Base-by-base conservation (phyloP, 2,113 vertebrate species). In the Stegastes partitus region DNA sequence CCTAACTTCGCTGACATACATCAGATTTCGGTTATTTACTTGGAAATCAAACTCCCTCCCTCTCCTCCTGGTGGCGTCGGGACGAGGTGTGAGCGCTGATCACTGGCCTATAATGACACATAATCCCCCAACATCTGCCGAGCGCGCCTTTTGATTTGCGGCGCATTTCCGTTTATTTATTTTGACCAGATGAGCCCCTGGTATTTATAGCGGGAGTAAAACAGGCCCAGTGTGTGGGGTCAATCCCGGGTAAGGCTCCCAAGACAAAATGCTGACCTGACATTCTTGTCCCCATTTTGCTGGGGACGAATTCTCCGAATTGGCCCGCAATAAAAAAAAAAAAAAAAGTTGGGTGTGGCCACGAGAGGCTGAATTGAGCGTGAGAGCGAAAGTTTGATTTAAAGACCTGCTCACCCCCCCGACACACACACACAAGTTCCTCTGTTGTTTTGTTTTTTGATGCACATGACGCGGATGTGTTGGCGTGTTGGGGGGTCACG, bases 151-250 rank as follows among this genome's bases (percentile, higher is more conserved):
- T 79, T 87, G 89, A 89, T 90, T 91, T 90, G 89, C 23, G 88
- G 83, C 72, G 44, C 69, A 77, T 85, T 81, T 82, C 56, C 67
- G 88, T 92, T 91, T 92, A 93, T 91, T 93, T 94, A 92, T 94
- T 92, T 93, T 92, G 87, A 79, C 87, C 92, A 92, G 92, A 93
- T 93, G 93, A 94, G 89, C 84, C 86, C 73, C 55, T 89, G 92
- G 92, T 93, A 93, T 95, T 95, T 94, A 94, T 87, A 91, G 88
- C 87, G 15, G 87, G 91, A 89, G 91, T 93, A 86, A 91, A 90
- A 82, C n/a, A n/a, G n/a, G 66, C 90, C 77, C 87, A 76, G 87
- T 64, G 87, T 64, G 81, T 85, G 89, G 91, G 90, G 90, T 92
- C 92, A 93, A 80, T 84, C 87, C 87, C 22, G 37, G 87, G 86